phyloP scores from a whole-genome alignment of 2,888 invertebrate species.

The Cataglyphis cursor region DNA sequence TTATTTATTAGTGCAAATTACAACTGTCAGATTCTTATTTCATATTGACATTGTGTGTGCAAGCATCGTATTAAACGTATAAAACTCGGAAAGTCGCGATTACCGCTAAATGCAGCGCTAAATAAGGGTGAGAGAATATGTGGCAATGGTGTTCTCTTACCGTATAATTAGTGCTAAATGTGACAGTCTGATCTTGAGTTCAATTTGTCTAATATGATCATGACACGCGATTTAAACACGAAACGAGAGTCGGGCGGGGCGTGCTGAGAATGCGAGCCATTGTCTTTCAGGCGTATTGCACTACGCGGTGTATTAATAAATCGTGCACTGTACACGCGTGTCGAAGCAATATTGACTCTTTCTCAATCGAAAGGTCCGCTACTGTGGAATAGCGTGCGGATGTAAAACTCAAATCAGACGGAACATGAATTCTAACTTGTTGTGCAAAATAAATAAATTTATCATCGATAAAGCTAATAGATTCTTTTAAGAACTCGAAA shows the following conservation, averaged over 20 bases:
- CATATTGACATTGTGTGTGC: background rate
- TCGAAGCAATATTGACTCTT: conserved; percentile 26
- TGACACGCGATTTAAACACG: conserved; percentile 42
- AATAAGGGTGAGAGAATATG: conserved; percentile 29
- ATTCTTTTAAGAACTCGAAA: conserved; percentile 3
- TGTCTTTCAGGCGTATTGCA: conserved; percentile 33
- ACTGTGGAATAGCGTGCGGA: conserved; percentile 18
- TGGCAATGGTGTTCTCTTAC: background rate
- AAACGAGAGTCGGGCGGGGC: conserved; percentile 24
- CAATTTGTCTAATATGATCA: conserved; percentile 45
- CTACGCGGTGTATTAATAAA: conserved; percentile 42
- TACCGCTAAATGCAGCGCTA: conserved; percentile 14
- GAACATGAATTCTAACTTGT: conserved; percentile 26
- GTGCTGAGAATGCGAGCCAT: conserved; percentile 29
- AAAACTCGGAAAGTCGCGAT: background rate
- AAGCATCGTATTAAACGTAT: background rate
- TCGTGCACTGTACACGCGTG: conserved; percentile 42
- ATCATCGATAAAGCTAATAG: background rate
- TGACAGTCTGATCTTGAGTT: conserved; percentile 16
- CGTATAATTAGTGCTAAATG: conserved; percentile 26
- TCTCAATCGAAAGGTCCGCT: conserved; percentile 41
- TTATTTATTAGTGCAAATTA: background rate
- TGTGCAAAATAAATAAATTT: conserved; percentile 1
- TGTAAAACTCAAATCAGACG: conserved; percentile 35
- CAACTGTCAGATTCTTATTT: background rate